Evolutionary conservation across 2,888 invertebrate genomes (phyloP), one percentile per base, ranked within the genome.

Genomic region (Ormyrus thymus): DNA sequence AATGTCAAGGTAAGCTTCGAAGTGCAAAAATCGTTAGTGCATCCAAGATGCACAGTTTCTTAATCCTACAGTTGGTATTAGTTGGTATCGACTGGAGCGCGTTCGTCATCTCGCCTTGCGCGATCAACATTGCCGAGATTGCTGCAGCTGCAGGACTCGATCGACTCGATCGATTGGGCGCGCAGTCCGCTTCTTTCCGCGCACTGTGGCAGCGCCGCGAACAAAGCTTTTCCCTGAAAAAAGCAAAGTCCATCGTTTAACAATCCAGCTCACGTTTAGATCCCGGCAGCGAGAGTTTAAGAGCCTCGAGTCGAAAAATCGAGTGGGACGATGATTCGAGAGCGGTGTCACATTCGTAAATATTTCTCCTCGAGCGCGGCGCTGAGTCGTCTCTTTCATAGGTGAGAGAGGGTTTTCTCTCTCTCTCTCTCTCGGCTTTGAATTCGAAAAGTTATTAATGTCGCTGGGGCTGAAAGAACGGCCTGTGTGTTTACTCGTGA

Each of bases 191-290:
- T 66, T 2, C 84, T 76, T 46, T 84, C 66, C 0, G 89, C 89
- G 81, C 92, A 92, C 92, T 92, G 80, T 55, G 29, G n/a, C n/a
- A n/a, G n/a, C n/a, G n/a, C 29, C 29, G 4, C 29, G 29, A 29
- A 29, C 29, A 29, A 29, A 29, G 29, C 29, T 4, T 29, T 29
- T 29, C 29, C 29, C 29, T 29, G 29, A 29, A 29, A n/a, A 29
- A 3, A 29, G 29, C 29, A 29, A 29, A 29, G 29, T 29, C 29
- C 29, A 29, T 4, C 3, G 29, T 29, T 29, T 29, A 29, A 29
- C 29, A 4, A 29, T 29, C 29, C 29, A 29, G 29, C 29, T 29
- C 29, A 29, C 29, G 29, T 29, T n/a, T n/a, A 3, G 29, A 29
- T 29, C 29, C 29, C 29, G 29, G 29, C 29, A 29, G 29, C 29